Evolutionary conservation across 2,797 vertebrate genomes (phyloP).

Genomic region (Squalus acanthias): DNA sequence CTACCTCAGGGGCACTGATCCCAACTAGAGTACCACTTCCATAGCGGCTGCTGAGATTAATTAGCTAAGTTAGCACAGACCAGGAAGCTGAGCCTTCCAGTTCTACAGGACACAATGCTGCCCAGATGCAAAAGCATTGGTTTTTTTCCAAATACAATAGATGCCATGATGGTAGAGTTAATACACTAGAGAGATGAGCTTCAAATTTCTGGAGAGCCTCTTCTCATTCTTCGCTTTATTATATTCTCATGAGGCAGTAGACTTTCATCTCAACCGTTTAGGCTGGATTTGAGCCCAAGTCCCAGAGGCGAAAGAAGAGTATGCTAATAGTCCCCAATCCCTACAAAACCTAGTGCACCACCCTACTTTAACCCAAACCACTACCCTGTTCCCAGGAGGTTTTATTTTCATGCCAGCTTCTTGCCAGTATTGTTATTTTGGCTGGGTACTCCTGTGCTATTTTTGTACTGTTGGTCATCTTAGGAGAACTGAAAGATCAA

Average conservation of each 20-base stretch:
- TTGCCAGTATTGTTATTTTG: background rate
- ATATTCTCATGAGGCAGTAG: background rate
- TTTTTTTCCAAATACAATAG: background rate
- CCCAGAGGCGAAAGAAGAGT: too few species aligned
- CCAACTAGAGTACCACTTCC: background rate
- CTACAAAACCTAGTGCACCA: background rate
- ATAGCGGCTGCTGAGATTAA: background rate
- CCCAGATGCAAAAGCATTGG: background rate
- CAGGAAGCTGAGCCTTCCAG: background rate
- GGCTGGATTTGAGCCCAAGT: too few species aligned
- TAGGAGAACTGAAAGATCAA: background rate
- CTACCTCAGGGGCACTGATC: background rate
- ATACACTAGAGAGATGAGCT: background rate
- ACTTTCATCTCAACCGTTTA: background rate
- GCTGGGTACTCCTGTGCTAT: background rate
- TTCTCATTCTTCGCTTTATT: background rate
- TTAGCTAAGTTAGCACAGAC: background rate
- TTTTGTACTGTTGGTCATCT: background rate
- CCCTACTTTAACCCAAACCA: background rate
- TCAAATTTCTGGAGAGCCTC: background rate
- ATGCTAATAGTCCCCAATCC: too few species aligned
- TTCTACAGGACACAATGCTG: background rate
- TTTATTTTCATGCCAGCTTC: background rate
- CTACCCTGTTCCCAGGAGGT: background rate
- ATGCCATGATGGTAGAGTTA: background rate